phyloP scores from a whole-genome alignment of 2,113 vertebrate genomes.

The Plestiodon gilberti region DNA sequence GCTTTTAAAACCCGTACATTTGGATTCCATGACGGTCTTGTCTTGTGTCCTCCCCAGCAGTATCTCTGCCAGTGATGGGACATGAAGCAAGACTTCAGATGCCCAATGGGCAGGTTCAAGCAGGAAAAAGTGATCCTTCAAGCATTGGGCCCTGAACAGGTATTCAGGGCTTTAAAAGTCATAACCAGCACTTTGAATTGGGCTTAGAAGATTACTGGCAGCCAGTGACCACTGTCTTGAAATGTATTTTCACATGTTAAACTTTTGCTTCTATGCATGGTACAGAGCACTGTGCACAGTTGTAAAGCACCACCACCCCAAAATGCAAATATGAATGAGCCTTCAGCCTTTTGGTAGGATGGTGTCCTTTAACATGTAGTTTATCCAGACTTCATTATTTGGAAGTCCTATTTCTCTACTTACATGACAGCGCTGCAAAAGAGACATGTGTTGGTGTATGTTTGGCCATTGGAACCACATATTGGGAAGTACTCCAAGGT shows the following conservation, averaged over 20 bases:
- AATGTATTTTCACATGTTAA: background rate
- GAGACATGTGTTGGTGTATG: conserved; percentile 2
- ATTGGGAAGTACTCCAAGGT: conserved; percentile 1
- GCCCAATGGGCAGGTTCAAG: too few species aligned
- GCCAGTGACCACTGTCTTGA: background rate
- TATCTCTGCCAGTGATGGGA: too few species aligned
- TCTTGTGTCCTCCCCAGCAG: too few species aligned
- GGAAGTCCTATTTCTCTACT: background rate
- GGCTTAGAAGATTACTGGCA: too few species aligned
- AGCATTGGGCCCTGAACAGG: too few species aligned
- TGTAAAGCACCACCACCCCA: background rate
- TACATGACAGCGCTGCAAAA: background rate
- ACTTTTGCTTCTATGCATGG: background rate
- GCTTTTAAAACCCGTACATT: too few species aligned
- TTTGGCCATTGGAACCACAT: conserved; percentile 8
- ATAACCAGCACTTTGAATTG: too few species aligned
- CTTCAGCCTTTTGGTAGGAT: background rate
- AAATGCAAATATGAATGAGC: background rate
- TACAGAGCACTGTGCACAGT: background rate
- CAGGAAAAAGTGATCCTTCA: too few species aligned
- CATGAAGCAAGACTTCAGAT: too few species aligned
- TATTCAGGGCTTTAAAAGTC: too few species aligned
- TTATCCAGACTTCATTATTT: background rate
- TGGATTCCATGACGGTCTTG: too few species aligned
- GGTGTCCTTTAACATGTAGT: background rate